Base-by-base conservation (phyloP, 92 coral and sea anemone species). In the Galaxea fascicularis region DNA sequence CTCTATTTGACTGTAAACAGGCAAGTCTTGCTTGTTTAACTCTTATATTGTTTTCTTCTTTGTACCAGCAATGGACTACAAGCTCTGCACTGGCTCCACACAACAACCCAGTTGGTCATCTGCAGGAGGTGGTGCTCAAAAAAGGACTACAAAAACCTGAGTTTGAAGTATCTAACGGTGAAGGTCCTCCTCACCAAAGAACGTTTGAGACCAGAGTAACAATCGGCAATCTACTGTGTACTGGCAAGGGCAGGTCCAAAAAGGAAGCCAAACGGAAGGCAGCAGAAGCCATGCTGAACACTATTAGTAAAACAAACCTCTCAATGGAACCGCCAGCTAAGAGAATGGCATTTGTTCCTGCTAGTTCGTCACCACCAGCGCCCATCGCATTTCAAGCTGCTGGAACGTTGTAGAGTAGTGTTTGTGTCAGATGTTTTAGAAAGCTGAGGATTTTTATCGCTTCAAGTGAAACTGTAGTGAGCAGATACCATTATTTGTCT, bases 191-290 rank as follows among this genome's bases (percentile, higher is more conserved):
- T 30, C 98, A 94, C 63, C 89, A 76, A 59, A 78, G 93, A 65
- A 77, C 90, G 66, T 94, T 94, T 79, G 88, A 83, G 65, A 92
- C 95, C 29, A 86, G 41, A 52, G 95, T 94, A 18, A 76, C 83
- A 24, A 81, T 94, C n/a, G 98, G 98, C 22, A 93, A 71, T 69
- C 47, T 90, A 17, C 53, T 73, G 58, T 89, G 92, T 12, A 26
- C 84, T 57, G 98, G 93, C 39, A 83, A 78, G 12, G 98, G 92
- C 22, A 51, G 89, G 5, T 76, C 70, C 86, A 94, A 94, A 80
- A 94, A 94, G 25, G 98, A 94, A 28, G 79, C 95, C 24, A 94
- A 91, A 65, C 93, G 95, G 0, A 89, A 89, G 45, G 98, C 98
- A 0, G 95, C 98, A 8, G 89, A 83, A 16, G 98, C 95, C 73